Evolutionary conservation across 2,888 invertebrate species (phyloP), one percentile per base, ranked within the genome.

Genomic region (Drosophila meridionalis): DNA sequence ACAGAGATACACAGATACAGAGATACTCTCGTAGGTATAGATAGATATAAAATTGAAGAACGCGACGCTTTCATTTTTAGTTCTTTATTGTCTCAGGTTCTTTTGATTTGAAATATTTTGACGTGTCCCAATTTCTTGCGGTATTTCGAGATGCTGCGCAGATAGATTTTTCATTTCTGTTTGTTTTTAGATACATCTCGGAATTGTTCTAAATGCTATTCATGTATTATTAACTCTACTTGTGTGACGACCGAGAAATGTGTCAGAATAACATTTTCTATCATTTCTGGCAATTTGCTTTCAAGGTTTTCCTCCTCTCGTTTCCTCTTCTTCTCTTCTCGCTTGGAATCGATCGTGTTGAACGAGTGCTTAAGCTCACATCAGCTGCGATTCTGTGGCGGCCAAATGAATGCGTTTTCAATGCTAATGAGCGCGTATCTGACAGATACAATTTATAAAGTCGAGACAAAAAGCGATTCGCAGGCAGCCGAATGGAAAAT

Each of bases 371-470:
- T 38, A 30, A 47, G 6, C 57, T 45, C 43, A 68, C 45, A 59
- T 38, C 34, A 59, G 67, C 63, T 69, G 67, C 32, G 50, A 32
- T 50, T 14, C 50, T 62, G 14, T 6, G 61, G 48, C 64, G 53
- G 42, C 57, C 59, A 67, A 75, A 75, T 66, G 63, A 72, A 78
- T 79, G 71, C 70, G 78, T 79, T 81, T 76, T 59, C 78, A 77
- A 89, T 91, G 91, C 90, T 91, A 90, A 91, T 90, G 89, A 90
- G 86, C 82, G 76, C 77, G 45, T 82, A 84, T 90, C 81, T 82
- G 90, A 91, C 91, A 91, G 81, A 76, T 86, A 84, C 83, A 82
- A 90, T 89, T 91, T 80, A 89, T 87, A 82, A 87, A 75, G 6
- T 75, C 85, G 82, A 20, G 80, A 87, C 89, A 89, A 72, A 68